These are phyloP conservation scores for Pherbina coryleti DNA, from an alignment of 2,888 invertebrate species.

Conservation along the genomic window DNA sequence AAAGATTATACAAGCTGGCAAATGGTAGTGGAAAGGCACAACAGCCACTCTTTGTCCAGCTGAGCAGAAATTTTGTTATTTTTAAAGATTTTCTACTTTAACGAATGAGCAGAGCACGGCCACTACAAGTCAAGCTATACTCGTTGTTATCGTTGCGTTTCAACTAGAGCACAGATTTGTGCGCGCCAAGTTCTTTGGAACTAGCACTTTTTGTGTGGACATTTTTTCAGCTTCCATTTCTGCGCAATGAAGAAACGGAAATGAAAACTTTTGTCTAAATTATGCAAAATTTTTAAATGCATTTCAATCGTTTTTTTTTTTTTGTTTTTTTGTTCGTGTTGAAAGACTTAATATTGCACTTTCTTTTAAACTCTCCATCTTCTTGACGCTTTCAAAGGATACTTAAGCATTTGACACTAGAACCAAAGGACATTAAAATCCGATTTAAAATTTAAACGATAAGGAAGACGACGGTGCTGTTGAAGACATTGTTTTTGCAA, in stretches of 20 bases:
- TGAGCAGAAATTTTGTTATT: slow-evolving; percentile 57
- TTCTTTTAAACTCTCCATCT: background rate
- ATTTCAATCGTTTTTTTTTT: slow-evolving; percentile 57
- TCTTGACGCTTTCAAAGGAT: slow-evolving; percentile 1
- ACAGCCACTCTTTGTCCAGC: background rate
- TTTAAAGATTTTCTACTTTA: slow-evolving; percentile 67
- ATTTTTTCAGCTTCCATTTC: slow-evolving; percentile 28
- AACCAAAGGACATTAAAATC: slow-evolving; percentile 42
- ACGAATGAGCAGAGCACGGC: slow-evolving; percentile 57
- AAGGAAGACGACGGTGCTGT: background rate
- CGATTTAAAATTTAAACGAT: slow-evolving; percentile 32
- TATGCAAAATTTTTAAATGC: slow-evolving; percentile 63
- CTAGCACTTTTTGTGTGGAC: background rate
- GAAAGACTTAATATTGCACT: slow-evolving; percentile 17
- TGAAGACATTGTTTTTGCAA: slow-evolving; percentile 6
- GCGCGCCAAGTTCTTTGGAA: background rate
- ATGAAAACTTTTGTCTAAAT: slow-evolving; percentile 45
- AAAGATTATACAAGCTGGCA: background rate
- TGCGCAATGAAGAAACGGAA: slow-evolving; percentile 24
- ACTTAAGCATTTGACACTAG: slow-evolving; percentile 35
- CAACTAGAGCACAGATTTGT: background rate
- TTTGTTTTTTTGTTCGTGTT: slow-evolving; percentile 32
- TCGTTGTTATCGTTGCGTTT: slow-evolving; percentile 14
- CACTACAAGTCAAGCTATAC: background rate
- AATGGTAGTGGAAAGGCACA: background rate